Evolutionary conservation across 35 echinoderm and acorn worm species (phyloP), one percentile per base, ranked within the genome.

Genomic region (Eucidaris tribuloides): DNA sequence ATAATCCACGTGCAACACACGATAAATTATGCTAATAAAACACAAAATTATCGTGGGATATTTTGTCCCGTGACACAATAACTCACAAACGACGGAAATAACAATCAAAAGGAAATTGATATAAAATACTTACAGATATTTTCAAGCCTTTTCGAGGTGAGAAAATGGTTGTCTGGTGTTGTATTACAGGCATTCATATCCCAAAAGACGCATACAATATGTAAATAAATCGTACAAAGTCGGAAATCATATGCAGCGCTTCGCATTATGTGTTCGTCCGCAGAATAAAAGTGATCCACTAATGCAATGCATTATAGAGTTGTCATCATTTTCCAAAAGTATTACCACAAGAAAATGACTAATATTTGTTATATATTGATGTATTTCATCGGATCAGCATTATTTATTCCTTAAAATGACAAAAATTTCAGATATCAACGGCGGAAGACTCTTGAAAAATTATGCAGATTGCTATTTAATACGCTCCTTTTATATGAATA

Each of bases 11-110:
- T 92, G 90, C 90, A 62, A 77, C 68, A 81, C 35, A 81, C 71
- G 86, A 92, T 92, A 92, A 92, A 92, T 92, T 92, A 92, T 92
- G 90, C 84, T 92, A 92, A 92, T 92, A 71, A 90, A 58, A 46
- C 40, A 56, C 57, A 60, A 42, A 77, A 84, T 84, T 83, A 36
- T 65, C 28, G 29, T 71, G 37, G 43, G 44, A 38, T 39, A 33
- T 70, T 84, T 66, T 20, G 37, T 46, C 62, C 42, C 19, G 35
- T 50, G 63, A 71, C 66, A 49, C 37, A 46, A 30, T 28, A 65
- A 3, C 37, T 45, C 38, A 44, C 44, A 83, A 23, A 44, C n/a
- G 14, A 83, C 80, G 40, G 58, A 65, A 83, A 52, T 23, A 45
- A 63, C 36, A 65, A 11, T 34, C 44, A 25, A 2, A 62, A 31